phyloP scores from a whole-genome alignment of 2,888 invertebrate species.

The Hyalella azteca region DNA sequence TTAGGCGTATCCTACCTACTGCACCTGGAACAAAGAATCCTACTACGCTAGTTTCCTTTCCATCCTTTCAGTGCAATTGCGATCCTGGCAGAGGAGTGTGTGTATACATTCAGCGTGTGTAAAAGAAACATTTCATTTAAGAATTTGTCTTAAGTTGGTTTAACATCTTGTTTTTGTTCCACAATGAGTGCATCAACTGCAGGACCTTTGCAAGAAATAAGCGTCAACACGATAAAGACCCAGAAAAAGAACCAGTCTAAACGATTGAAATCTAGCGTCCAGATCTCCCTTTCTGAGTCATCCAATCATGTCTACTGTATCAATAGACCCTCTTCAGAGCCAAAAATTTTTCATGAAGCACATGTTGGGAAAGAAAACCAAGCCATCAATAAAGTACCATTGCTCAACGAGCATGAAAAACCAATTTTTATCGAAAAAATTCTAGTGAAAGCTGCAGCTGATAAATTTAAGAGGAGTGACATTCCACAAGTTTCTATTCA shows the following conservation, averaged over 20 bases:
- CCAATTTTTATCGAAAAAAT: no score
- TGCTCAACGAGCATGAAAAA: no score
- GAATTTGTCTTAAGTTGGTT: neutral
- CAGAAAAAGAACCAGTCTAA: neutral
- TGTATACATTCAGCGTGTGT: neutral
- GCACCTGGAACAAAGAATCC: slow-evolving; percentile 35
- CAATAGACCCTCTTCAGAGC: neutral
- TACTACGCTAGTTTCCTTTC: neutral
- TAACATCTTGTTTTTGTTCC: neutral
- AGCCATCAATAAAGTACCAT: neutral
- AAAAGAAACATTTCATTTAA: neutral
- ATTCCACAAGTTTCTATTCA: no score
- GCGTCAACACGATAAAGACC: neutral
- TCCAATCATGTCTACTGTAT: neutral
- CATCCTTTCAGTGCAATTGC: neutral
- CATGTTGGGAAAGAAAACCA: neutral
- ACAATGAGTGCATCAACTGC: neutral
- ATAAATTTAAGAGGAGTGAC: no score
- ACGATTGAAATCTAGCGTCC: neutral
- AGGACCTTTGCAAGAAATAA: slow-evolving; percentile 17
- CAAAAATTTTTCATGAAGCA: neutral
- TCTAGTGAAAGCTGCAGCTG: no score
- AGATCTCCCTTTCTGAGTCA: neutral
- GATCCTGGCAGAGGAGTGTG: slow-evolving; percentile 12
- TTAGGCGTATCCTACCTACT: slow-evolving; percentile 15